Conservation (phyloP, 2,888 invertebrate species). For the Chloroclystis v-ata region DNA sequence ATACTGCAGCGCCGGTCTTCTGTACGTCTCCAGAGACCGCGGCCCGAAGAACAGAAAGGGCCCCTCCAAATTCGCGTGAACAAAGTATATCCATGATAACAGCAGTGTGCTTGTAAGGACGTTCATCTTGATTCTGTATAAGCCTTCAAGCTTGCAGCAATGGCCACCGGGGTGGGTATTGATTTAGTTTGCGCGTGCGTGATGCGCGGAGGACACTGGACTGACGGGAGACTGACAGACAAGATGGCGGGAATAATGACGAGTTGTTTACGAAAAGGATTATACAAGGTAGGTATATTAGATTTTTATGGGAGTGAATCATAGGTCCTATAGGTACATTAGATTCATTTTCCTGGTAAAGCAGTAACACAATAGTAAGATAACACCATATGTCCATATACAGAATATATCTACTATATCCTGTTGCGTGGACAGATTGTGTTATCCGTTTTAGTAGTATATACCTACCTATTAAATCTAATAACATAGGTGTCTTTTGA, state of each 20-base stretch:
- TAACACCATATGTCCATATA: too few species aligned
- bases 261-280: too few species aligned
- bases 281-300: too few species aligned
- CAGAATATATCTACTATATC: too few species aligned
- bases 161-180: constrained; percentile 16
- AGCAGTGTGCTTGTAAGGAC: constrained; percentile 18
- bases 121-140: constrained; percentile 24
- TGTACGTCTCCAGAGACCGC: constrained; percentile 64
- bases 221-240: constrained; percentile 3
- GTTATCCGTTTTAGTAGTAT: too few species aligned
- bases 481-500: too few species aligned
- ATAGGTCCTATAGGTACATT: too few species aligned
- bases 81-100: constrained; percentile 32
- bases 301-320: background rate
- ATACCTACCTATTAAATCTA: too few species aligned
- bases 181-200: constrained; percentile 29
- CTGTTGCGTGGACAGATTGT: too few species aligned
- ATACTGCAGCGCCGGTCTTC: constrained; percentile 71
- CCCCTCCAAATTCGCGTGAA: constrained; percentile 73
- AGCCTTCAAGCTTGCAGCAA: constrained; percentile 5
- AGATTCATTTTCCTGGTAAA: too few species aligned
- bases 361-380: too few species aligned
- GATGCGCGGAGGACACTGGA: background rate
- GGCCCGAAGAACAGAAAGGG: constrained; percentile 80
- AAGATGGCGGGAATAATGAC: constrained; percentile 14